Evolutionary conservation across 2,888 invertebrate genomes (phyloP).

Genomic region (Temnothorax rugatulus): DNA sequence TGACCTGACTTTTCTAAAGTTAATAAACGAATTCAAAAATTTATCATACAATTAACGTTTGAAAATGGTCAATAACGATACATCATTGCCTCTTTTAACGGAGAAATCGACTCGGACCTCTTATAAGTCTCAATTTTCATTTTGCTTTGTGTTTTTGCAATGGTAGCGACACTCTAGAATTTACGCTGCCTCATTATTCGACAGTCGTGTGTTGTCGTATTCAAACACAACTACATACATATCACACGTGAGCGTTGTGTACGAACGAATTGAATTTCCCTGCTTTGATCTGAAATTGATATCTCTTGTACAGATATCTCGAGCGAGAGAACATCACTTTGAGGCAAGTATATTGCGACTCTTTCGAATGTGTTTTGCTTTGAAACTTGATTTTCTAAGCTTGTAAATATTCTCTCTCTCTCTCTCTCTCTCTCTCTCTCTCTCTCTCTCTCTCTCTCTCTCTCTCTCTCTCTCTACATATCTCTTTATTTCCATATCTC

Average conservation of each 20-base stretch:
- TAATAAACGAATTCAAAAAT: background rate
- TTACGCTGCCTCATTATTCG: slow-evolving; percentile 7
- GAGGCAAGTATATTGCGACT: background rate
- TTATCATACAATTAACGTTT: background rate
- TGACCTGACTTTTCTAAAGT: background rate
- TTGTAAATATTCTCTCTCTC: background rate
- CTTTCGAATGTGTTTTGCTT: background rate
- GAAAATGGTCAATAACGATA: background rate
- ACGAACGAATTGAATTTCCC: slow-evolving; percentile 31
- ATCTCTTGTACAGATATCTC: slow-evolving; percentile 2
- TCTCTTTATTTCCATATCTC: background rate
- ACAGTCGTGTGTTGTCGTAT: slow-evolving; percentile 1
- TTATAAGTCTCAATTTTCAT: background rate
- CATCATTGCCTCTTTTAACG: background rate
- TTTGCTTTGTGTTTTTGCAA: background rate
- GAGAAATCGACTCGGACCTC: background rate
- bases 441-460: background rate
- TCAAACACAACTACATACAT: slow-evolving; percentile 1
- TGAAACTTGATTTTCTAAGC: background rate
- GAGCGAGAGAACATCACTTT: background rate
- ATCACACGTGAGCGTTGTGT: background rate
- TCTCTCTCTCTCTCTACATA: background rate
- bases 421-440: background rate
- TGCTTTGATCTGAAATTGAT: slow-evolving; percentile 47
- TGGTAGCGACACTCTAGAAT: background rate